A percentile compares a stretch with the other conserved stretches of the same genome.
Evolutionary conservation across 1,140 invertebrate genomes (phyloP).

Genomic region (Ceratina calcarata): DNA sequence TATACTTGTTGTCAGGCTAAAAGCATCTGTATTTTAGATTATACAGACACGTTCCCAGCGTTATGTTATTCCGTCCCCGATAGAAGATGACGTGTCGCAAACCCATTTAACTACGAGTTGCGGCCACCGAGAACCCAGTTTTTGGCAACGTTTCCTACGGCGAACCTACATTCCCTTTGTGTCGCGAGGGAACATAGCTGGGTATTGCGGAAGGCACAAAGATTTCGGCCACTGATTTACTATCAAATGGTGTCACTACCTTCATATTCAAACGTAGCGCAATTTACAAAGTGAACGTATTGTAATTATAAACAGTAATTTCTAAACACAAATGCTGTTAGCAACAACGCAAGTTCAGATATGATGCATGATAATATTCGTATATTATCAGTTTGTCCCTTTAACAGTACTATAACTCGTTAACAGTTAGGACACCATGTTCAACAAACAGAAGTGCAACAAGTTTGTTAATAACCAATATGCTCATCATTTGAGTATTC

Average conservation of each 20-base stretch:
- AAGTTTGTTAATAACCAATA: background rate
- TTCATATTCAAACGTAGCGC: constrained; percentile 1
- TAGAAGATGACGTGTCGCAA: constrained; percentile 9
- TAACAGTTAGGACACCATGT: background rate
- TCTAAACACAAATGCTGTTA: no score
- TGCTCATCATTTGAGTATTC: background rate
- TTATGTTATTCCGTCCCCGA: background rate
- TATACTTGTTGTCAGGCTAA: accelerated
- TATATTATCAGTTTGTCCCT: no score
- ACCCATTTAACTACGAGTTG: constrained; percentile 15
- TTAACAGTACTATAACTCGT: constrained; percentile 3
- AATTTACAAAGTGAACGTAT: no score
- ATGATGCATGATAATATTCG: no score
- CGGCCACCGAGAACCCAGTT: background rate
- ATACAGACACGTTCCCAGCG: background rate
- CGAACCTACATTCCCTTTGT: constrained; percentile 24
- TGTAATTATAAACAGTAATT: background rate
- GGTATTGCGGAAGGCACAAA: background rate
- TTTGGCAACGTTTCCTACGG: constrained; percentile 14
- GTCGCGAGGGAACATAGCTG: background rate
- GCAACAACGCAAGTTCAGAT: background rate
- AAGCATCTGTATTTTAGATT: background rate
- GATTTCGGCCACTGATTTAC: constrained; percentile 6
- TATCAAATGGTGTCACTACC: background rate
- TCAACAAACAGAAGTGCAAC: background rate